Evolutionary conservation across 1,140 invertebrate species (phyloP).

Genomic region (Aradophagus sp.): DNA sequence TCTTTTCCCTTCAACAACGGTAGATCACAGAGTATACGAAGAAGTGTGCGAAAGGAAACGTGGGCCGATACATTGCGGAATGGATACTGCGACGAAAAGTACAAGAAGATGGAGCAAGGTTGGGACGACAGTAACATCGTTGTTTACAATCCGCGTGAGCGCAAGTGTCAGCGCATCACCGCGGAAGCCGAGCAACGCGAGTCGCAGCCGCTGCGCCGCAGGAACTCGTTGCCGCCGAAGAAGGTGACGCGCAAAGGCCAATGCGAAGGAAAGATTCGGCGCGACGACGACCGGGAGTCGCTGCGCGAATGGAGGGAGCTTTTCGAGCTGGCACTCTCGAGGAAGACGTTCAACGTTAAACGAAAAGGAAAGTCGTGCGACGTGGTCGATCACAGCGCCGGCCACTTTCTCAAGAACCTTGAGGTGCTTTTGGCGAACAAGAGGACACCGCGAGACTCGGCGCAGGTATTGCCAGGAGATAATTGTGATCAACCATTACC

Average conservation of each 20-base stretch:
- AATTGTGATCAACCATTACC: too few relatives aligned
- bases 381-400: conserved; percentile 19
- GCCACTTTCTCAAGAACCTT: conserved; percentile 68
- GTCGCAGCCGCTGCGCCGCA: conserved; percentile 8
- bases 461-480: conserved; percentile 63
- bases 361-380: conserved; percentile 57
- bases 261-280: conserved; percentile 17
- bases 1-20: too few relatives aligned
- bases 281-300: conserved; percentile 51
- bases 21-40: conserved; percentile 38
- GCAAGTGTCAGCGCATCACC: conserved; percentile 68
- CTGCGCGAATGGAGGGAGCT: conserved; percentile 74
- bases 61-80: conserved; percentile 69
- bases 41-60: conserved; percentile 69
- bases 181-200: conserved; percentile 59
- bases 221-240: conserved; percentile 50
- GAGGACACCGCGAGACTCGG: conserved; percentile 58
- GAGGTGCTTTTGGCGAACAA: conserved; percentile 62
- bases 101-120: conserved; percentile 67
- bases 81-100: conserved; percentile 56
- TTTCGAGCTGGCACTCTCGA: conserved; percentile 76
- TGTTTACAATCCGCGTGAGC: conserved; percentile 60
- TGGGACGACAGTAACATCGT: conserved; percentile 70
- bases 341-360: conserved; percentile 62
- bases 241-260: conserved; percentile 23